Conservation (phyloP, 2,113 vertebrate genomes). For the Chlorodrepanis virens region DNA sequence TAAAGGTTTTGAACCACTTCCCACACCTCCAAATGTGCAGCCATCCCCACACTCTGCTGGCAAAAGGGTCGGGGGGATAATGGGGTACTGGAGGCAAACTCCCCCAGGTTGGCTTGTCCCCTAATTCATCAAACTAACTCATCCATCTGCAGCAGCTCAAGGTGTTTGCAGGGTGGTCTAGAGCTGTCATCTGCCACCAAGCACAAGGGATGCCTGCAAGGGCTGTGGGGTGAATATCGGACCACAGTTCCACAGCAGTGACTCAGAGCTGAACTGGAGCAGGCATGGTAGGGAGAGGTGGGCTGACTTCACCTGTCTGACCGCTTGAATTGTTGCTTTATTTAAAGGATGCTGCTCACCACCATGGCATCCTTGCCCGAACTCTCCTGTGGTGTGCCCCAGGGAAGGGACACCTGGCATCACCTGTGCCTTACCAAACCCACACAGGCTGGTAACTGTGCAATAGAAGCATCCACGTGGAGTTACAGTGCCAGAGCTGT, state of each 20-base stretch:
- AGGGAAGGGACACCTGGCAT: neutral
- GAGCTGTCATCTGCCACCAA: neutral
- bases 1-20: neutral
- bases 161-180: neutral
- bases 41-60: fast-evolving
- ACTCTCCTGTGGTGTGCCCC: neutral
- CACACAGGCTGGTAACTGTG: neutral
- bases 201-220: neutral
- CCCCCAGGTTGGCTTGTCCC: neutral
- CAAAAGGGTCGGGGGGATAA: neutral
- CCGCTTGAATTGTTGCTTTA: fast-evolving
- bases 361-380: neutral
- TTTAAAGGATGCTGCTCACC: neutral
- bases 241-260: fast-evolving
- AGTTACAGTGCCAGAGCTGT: neutral
- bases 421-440: neutral
- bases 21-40: neutral
- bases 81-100: neutral
- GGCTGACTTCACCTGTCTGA: neutral
- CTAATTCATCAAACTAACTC: neutral
- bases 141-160: neutral
- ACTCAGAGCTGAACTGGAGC: neutral
- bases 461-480: neutral
- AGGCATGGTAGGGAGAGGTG: neutral
- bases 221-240: neutral